These are phyloP conservation scores for Coleophora flavipennella DNA, from an alignment of 2,888 invertebrate species.

Conservation along the genomic window DNA sequence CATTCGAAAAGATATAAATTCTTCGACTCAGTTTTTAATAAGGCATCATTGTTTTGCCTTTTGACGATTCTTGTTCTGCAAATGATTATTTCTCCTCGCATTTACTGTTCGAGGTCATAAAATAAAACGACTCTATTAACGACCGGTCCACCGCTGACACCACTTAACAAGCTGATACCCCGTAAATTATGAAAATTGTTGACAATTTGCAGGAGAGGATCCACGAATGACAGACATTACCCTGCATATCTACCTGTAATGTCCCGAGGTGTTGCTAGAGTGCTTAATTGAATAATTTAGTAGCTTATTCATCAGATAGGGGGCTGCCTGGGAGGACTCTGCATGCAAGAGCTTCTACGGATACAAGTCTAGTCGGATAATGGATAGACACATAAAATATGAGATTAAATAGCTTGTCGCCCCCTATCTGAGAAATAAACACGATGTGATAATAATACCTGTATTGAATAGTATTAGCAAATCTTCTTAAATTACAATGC, in stretches of 20 bases:
- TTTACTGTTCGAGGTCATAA: constrained; percentile 32
- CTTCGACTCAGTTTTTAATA: constrained; percentile 31
- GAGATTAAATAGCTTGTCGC: neutral
- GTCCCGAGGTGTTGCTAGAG: neutral
- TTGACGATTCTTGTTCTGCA: constrained; percentile 15
- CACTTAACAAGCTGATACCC: constrained; percentile 23
- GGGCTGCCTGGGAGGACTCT: neutral
- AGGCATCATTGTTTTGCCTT: constrained; percentile 21
- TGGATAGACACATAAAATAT: neutral
- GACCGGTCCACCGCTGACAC: constrained; percentile 35
- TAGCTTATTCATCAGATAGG: constrained; percentile 18
- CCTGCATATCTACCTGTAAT: no score
- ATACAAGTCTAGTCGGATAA: neutral
- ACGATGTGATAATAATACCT: neutral
- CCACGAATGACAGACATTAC: neutral
- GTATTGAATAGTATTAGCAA: no score
- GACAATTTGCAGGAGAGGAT: constrained; percentile 27
- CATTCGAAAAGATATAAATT: no score
- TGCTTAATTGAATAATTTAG: constrained; percentile 20
- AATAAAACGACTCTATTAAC: constrained; percentile 40
- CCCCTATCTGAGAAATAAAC: no score
- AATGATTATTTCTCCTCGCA: constrained; percentile 22
- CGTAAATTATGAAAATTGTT: constrained; percentile 42
- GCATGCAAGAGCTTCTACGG: no score
- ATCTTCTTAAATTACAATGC: no score